These are phyloP conservation scores for Tupaia chinensis DNA, from an alignment of 2,113 vertebrate genomes.

Conservation along the genomic window DNA sequence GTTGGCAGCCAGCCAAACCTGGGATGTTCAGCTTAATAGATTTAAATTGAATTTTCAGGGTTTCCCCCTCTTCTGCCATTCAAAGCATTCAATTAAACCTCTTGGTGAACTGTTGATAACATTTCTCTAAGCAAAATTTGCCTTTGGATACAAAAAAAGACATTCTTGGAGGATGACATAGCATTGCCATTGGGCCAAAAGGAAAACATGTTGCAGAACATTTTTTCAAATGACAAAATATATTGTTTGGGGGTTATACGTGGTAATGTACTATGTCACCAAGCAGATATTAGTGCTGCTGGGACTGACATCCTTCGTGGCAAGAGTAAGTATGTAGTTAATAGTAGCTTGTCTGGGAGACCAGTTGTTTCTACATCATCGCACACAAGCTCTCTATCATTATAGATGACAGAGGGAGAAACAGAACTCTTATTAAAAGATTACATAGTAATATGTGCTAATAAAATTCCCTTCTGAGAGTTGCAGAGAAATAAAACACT, in stretches of 20 bases:
- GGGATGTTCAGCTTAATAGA: slow-evolving; percentile 81
- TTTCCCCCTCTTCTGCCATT: slow-evolving; percentile 81
- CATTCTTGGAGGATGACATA: slow-evolving; percentile 85
- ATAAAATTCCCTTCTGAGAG: slow-evolving; percentile 3
- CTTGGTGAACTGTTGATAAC: slow-evolving; percentile 87
- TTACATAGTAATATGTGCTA: not conserved
- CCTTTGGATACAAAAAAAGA: slow-evolving; percentile 79
- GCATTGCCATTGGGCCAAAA: slow-evolving; percentile 82
- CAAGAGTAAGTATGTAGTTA: slow-evolving; percentile 35
- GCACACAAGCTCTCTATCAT: slow-evolving; percentile 51
- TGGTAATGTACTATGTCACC: slow-evolving; percentile 72
- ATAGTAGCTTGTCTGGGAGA: slow-evolving; percentile 69
- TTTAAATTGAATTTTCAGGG: slow-evolving; percentile 78
- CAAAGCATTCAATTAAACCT: slow-evolving; percentile 81
- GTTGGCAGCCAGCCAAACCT: slow-evolving; percentile 83
- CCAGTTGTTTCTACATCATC: slow-evolving; percentile 51
- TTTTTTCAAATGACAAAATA: slow-evolving; percentile 85
- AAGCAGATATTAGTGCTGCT: slow-evolving; percentile 78
- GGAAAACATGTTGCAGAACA: slow-evolving; percentile 45
- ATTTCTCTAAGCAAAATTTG: slow-evolving; percentile 85
- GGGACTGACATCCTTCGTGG: slow-evolving; percentile 73
- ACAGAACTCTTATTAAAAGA: slow-evolving; percentile 30
- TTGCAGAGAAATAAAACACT: slow-evolving; percentile 31
- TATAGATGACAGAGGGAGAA: slow-evolving; percentile 17
- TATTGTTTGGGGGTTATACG: slow-evolving; percentile 85